Conservation (phyloP, 2,113 vertebrate species). For the Corythornis vintsioides region DNA sequence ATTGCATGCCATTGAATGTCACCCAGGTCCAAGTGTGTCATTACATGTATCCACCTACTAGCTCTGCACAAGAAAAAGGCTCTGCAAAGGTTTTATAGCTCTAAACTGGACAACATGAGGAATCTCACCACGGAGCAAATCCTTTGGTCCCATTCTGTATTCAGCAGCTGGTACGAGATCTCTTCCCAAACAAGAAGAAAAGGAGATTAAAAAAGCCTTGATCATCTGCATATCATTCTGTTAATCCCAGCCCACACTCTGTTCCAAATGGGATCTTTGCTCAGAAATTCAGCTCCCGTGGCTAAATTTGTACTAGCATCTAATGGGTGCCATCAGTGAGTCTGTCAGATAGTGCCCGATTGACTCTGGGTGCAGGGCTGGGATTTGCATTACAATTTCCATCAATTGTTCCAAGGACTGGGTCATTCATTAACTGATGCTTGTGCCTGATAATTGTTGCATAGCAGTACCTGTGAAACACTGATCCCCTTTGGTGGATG, state of each 20-base stretch:
- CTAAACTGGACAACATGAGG: background rate
- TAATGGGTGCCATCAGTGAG: background rate
- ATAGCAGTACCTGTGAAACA: background rate
- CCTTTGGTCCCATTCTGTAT: background rate
- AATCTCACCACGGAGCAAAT: background rate
- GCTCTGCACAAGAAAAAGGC: background rate
- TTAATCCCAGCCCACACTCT: background rate
- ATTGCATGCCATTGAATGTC: background rate
- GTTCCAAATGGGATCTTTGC: background rate
- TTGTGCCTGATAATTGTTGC: background rate
- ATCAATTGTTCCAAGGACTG: background rate
- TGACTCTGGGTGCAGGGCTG: background rate
- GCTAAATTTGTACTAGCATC: background rate
- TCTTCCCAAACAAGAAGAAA: background rate
- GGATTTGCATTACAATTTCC: background rate
- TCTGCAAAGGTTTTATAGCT: background rate
- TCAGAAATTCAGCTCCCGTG: background rate
- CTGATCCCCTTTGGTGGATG: background rate
- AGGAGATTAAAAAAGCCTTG: background rate
- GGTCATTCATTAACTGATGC: background rate
- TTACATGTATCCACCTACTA: background rate
- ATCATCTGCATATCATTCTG: background rate
- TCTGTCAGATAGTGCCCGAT: background rate
- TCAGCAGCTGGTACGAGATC: background rate
- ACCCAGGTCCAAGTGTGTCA: background rate